phyloP scores from a whole-genome alignment of 92 coral and sea anemone species.

The Hydrozoanthus gracilis region DNA sequence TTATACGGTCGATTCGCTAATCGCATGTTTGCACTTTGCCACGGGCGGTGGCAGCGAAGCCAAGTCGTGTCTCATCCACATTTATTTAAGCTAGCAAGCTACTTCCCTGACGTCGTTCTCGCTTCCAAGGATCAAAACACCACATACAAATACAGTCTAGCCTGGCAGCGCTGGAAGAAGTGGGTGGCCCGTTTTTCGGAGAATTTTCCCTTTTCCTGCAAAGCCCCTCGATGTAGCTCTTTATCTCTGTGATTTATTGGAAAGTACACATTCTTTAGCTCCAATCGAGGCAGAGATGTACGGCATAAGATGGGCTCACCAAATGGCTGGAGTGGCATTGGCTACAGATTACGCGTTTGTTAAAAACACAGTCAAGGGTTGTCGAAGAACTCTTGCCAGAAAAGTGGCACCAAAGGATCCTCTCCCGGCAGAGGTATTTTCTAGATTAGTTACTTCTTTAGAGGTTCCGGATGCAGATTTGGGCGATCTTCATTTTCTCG shows the following conservation, averaged over 20 bases:
- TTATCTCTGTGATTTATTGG: conserved; percentile 1
- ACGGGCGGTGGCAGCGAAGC: conserved; percentile 21
- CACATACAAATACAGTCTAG: conserved; percentile 21
- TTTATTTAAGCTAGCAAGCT: conserved; percentile 5
- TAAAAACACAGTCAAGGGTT: conserved; percentile 38
- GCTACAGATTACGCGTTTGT: conserved; percentile 14
- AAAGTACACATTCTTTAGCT: background rate
- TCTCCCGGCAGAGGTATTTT: conserved; percentile 21
- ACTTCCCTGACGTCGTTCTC: conserved; percentile 7
- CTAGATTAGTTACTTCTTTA: conserved; percentile 15
- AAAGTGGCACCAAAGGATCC: conserved; percentile 41
- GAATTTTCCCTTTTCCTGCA: background rate
- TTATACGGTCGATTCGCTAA: conserved; percentile 8
- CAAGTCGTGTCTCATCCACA: conserved; percentile 4
- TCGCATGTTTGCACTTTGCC: background rate
- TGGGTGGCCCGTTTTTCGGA: conserved; percentile 19
- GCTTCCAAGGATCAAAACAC: conserved; percentile 11
- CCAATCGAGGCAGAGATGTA: conserved; percentile 28
- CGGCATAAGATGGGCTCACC: conserved; percentile 51
- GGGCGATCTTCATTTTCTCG: conserved; percentile 23
- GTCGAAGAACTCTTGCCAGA: conserved; percentile 45
- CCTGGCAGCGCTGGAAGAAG: conserved; percentile 22
- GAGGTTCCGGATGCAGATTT: conserved; percentile 40
- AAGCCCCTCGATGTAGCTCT: conserved; percentile 6
- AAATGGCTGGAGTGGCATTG: conserved; percentile 8